Base-by-base conservation (phyloP, 2,797 vertebrate species). In the Pangasius djambal region DNA sequence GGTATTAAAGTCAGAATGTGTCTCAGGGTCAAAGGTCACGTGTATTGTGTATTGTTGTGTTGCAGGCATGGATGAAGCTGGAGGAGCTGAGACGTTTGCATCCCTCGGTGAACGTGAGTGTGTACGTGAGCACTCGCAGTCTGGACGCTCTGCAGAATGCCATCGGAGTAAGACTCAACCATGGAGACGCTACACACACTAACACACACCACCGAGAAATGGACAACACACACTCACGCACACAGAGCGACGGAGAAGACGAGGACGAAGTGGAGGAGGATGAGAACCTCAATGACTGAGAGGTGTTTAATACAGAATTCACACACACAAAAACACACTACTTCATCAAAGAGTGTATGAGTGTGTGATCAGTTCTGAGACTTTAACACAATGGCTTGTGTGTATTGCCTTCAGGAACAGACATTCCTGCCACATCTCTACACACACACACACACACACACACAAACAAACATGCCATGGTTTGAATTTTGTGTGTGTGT, bases 61-160 rank as follows among this genome's bases (percentile, higher is more conserved):
- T 40, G 59, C 91, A 99, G 98, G 98, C 98, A 52, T 96, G 97
- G 88, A 94, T 69, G 40, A 97, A 96, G 82, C 94, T 99, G 88
- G 97, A 98, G 90, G 97, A 98, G 90, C 97, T 99, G 93, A 95
- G 96, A 89, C 97, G 93, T 82, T 94, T 95, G 88, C 93, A 98
- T 78, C 97, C 98, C 1, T 92, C 95, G 0, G 92, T 93, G 34
- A 97, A 95, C n/a, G 52, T 98, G 69, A 94, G 91, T 20, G 97
- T 95, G 92, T 99, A 97, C 0, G 92, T 99, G n/a, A 96, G 93
- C 74, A 96, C 94, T 79, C 79, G 89, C 90, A 97, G 95, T 9
- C 74, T 97, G 1, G 94, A 97, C 8, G 94, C 96, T 0, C 92
- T 99, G 77, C 95, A 97, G 72, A 94, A 82, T 65, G 96, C 97